Base-by-base conservation (phyloP, 2,797 vertebrate genomes). In the Labroides dimidiatus region DNA sequence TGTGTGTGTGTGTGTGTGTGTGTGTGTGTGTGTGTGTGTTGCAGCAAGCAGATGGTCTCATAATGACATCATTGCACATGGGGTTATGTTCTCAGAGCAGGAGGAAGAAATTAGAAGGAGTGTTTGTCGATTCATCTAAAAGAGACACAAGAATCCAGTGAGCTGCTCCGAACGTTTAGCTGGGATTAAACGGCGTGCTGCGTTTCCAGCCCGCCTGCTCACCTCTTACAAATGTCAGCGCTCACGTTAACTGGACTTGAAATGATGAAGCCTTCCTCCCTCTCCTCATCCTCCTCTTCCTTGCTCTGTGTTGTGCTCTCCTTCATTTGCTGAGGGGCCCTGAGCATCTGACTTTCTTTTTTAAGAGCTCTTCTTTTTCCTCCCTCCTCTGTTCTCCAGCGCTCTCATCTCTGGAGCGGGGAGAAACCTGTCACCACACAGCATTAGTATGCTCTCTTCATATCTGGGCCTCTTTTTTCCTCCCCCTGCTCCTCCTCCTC, bases 391-490 rank as follows among this genome's bases (percentile, higher is more conserved):
- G 64, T 81, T 78, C 84, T 83, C 72, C 2, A 52, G 83, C 72
- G 75, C 76, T 86, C 87, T 90, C 87, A 83, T 90, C 81, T 85
- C 75, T 51, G 19, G 58, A 84, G 78, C 76, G 55, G 61, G 68
- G 77, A 84, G 72, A 79, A 87, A 87, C 84, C 86, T 91, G 87
- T 93, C 86, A 92, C 82, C 61, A 53, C 48, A n/a, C 82, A 80
- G 77, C 89, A 93, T 93, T 92, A 90, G 89, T 89, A 93, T 92
- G 93, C 92, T 84, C 87, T 86, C 91, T 91, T 91, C 89, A 93
- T 93, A 89, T 90, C 81, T 84, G 69, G 47, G 79, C 78, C 74
- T 75, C 60, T 68, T 70, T 43, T 39, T 41, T 48, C 37, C 63
- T n/a, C 21, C 44, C 9, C 30, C 39, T 48, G 15, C 54, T 14